Percentiles rank a stretch among this genome's conserved stretches.
phyloP scores from a whole-genome alignment of 2,113 vertebrate genomes.

The Anhinga anhinga region DNA sequence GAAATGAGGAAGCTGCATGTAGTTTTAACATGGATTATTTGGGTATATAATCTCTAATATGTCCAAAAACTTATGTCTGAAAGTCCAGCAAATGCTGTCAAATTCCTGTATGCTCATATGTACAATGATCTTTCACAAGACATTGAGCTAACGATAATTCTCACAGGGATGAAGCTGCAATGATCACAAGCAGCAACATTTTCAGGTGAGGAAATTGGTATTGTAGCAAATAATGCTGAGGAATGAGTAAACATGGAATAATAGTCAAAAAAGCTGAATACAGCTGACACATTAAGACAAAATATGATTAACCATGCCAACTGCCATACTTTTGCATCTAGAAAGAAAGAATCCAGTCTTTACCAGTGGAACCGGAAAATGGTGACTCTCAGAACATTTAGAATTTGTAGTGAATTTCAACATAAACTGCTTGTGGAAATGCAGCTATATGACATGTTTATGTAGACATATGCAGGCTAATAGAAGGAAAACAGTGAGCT shows the following conservation, averaged over 20 bases:
- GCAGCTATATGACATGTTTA: not conserved
- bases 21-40: not conserved
- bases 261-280: not conserved
- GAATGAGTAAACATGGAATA: not conserved
- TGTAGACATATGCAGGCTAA: not conserved
- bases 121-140: not conserved
- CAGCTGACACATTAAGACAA: not conserved
- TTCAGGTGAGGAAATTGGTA: not conserved
- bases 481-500: not conserved
- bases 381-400: not conserved
- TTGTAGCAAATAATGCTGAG: not conserved
- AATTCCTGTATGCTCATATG: not conserved
- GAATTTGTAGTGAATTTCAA: not conserved
- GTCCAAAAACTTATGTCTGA: not conserved
- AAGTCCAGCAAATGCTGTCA: not conserved
- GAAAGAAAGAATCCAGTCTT: not conserved
- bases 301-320: not conserved
- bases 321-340: not conserved
- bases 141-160: not conserved
- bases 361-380: not conserved
- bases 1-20: not conserved
- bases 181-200: not conserved
- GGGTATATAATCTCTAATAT: not conserved
- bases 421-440: not conserved
- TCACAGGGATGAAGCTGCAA: not conserved